Evolutionary conservation across 2,113 vertebrate species (phyloP).

Genomic region (Panthera uncia): DNA sequence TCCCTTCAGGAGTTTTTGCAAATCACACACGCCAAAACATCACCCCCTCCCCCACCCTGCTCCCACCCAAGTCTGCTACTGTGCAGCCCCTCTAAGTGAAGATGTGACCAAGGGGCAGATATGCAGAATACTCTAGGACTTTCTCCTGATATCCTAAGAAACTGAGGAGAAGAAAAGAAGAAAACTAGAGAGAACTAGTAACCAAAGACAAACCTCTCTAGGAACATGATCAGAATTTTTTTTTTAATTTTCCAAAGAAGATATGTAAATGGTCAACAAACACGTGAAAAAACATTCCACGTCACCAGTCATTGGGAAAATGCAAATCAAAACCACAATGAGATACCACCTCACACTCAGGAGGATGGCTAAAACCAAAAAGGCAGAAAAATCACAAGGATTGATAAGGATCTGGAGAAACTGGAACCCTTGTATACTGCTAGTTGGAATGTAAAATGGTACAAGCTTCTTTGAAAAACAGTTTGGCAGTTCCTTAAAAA

Average conservation of each 20-base stretch:
- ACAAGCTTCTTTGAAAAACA: neutral
- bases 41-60: accelerated
- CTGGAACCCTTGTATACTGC: neutral
- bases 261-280: neutral
- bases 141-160: neutral
- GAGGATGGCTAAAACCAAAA: neutral
- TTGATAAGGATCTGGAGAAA: neutral
- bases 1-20: neutral
- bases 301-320: neutral
- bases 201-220: neutral
- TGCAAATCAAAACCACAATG: neutral
- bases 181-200: neutral
- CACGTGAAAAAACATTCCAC: neutral
- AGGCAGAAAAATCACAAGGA: neutral
- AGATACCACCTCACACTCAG: neutral
- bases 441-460: neutral
- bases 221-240: neutral
- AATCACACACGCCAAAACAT: neutral
- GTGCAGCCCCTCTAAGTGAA: neutral
- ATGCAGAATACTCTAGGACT: neutral
- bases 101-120: neutral
- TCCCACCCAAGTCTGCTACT: neutral
- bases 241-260: neutral
- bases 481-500: neutral
- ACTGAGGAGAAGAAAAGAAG: neutral